Evolutionary conservation across 2,797 vertebrate genomes (phyloP).

Genomic region (Coccyzus lansbergi): DNA sequence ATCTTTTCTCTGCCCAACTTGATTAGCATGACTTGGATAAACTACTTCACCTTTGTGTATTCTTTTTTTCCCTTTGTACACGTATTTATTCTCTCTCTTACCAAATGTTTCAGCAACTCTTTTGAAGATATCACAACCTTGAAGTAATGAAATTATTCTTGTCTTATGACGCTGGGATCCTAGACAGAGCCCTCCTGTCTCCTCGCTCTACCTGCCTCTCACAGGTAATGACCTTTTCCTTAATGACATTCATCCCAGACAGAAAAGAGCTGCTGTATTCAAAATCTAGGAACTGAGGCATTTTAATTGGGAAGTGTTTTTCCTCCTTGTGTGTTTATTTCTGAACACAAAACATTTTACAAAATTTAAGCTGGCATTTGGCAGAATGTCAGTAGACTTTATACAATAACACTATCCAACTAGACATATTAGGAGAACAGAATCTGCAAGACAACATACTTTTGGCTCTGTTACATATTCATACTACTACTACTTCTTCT

Average conservation of each 20-base stretch:
- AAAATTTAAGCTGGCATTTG: conserved; percentile 40
- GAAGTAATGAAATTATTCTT: neutral
- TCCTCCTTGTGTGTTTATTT: neutral
- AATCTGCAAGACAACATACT: conserved; percentile 54
- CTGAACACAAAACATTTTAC: neutral
- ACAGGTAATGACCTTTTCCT: neutral
- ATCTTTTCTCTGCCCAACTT: conserved; percentile 39
- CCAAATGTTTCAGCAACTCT: neutral
- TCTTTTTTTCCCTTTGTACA: neutral
- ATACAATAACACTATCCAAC: conserved; percentile 13
- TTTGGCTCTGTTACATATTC: conserved; percentile 36
- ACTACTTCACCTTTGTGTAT: conserved; percentile 37
- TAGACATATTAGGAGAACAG: conserved; percentile 51
- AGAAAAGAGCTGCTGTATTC: neutral
- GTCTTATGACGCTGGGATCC: neutral
- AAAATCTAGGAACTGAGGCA: rapidly evolving
- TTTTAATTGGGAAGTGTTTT: neutral
- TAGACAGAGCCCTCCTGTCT: neutral
- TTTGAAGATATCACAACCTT: neutral
- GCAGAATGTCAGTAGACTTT: conserved; percentile 52
- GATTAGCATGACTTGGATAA: conserved; percentile 55
- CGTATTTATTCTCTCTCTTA: conserved; percentile 16
- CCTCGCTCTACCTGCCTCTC: neutral
- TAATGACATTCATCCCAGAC: rapidly evolving
- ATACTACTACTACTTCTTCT: neutral